Conservation (phyloP, 23 tunicate genomes). For the Halocynthia roretzi region DNA sequence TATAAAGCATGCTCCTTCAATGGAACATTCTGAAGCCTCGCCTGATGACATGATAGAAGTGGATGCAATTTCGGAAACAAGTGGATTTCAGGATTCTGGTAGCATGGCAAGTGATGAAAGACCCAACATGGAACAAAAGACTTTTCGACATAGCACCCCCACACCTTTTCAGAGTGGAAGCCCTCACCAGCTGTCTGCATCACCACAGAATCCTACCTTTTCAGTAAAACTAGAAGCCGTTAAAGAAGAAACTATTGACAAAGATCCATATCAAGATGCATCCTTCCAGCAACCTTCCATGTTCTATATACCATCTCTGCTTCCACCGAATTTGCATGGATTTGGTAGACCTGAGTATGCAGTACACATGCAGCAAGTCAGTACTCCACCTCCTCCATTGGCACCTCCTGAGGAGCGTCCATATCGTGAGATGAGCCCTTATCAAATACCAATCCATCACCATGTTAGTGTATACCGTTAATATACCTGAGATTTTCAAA, state of each 20-base stretch:
- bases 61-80: constrained; percentile 14
- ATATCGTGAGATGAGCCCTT: not conserved
- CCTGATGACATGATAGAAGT: constrained; percentile 37
- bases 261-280: not conserved
- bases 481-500: no score
- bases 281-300: not conserved
- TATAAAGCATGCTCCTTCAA: constrained; percentile 12
- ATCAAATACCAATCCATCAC: no score
- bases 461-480: no score
- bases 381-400: constrained; percentile 12
- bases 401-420: constrained; percentile 1
- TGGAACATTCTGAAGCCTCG: constrained; percentile 21
- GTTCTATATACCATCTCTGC: constrained; percentile 1
- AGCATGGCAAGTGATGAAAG: not conserved
- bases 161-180: constrained; percentile 26
- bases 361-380: constrained; percentile 13
- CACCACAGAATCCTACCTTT: not conserved
- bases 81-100: constrained; percentile 7
- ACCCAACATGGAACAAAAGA: not conserved
- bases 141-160: constrained; percentile 19
- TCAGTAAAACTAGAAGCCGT: constrained; percentile 20
- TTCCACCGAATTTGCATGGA: not conserved
- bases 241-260: constrained; percentile 17
- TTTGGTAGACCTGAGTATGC: constrained; percentile 9
- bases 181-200: not conserved